Percentiles rank a stretch among this genome's conserved stretches.
phyloP scores from a whole-genome alignment of 2,888 invertebrate genomes.

The Thymelicus acteon region DNA sequence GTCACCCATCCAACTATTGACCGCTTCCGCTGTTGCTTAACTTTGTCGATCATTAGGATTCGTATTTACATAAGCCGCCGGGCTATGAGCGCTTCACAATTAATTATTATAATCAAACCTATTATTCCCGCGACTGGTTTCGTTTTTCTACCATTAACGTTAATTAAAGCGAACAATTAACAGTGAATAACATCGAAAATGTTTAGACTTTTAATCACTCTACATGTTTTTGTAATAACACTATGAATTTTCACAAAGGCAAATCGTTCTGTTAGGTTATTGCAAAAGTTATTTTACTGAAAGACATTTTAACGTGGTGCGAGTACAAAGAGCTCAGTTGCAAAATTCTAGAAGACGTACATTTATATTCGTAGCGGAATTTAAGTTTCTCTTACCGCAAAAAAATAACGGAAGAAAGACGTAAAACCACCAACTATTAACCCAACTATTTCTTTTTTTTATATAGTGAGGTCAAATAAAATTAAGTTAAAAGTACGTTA shows the following conservation, averaged over 20 bases:
- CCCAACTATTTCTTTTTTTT: too few relatives aligned
- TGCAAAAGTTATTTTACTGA: background rate
- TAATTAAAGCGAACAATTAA: background rate
- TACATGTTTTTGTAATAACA: background rate
- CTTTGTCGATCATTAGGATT: too few relatives aligned
- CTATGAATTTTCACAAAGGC: background rate
- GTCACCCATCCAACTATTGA: too few relatives aligned
- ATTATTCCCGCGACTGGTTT: background rate
- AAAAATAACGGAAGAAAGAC: too few relatives aligned
- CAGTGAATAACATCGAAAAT: constrained; percentile 1
- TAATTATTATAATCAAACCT: background rate
- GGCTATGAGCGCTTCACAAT: background rate
- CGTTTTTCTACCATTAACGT: background rate
- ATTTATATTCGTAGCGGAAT: too few relatives aligned
- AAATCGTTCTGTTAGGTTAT: background rate
- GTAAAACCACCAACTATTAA: too few relatives aligned
- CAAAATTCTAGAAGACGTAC: too few relatives aligned
- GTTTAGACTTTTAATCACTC: background rate
- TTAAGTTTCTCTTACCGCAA: too few relatives aligned
- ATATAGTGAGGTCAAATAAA: too few relatives aligned
- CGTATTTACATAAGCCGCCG: too few relatives aligned
- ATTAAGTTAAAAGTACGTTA: too few relatives aligned
- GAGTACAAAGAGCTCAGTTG: background rate
- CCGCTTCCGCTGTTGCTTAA: too few relatives aligned
- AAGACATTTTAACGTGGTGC: constrained; percentile 2